Base-by-base conservation (phyloP, 2,113 vertebrate genomes). In the Ploceus nigricollis region DNA sequence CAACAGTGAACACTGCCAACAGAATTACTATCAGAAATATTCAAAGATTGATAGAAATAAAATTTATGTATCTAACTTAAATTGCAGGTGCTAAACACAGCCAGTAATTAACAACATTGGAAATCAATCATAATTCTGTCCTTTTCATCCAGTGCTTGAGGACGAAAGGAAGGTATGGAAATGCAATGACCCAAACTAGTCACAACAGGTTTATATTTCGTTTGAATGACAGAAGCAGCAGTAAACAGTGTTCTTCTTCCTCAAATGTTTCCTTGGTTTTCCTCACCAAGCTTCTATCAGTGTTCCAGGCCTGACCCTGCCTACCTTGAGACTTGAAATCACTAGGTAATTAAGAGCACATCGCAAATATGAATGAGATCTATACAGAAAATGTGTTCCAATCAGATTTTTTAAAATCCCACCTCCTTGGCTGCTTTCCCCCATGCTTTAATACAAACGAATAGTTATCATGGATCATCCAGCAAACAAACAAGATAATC, bases 241-340 rank as follows among this genome's bases (percentile, higher is more conserved):
- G 69, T 22, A 68, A 92, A 80, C 24, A 39, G 28, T 9, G 25
- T 23, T 47, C 27, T 81, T 61, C 68, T 84, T 92, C 78, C 58
- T 68, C 25, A 65, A 9, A 60, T 25, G 7, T 48, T 68, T 58
- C 15, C n/a, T 35, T 54, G 37, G 3, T 89, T 84, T 91, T 87
- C 53, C 70, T 71, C 37, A 35, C 23, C 5, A 10, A 65, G 72
- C 89, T 93, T 81, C 60, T n/a, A 61, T 33, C 78, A n/a, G 50
- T 13, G 81, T 69, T 78, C 56, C 76, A 96, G 94, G 94, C 87
- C 94, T 84, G 82, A 91, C 45, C 69, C 48, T 37, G 30, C 45
- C 68, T 95, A 88, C 73, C 81, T 53, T n/a, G 57, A 96, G 82
- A 71, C 58, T 48, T 39, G 64, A 91, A 94, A 93, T 47, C 53